These are phyloP conservation scores for Lithosia quadra DNA, from an alignment of 2,888 invertebrate genomes.

Conservation along the genomic window DNA sequence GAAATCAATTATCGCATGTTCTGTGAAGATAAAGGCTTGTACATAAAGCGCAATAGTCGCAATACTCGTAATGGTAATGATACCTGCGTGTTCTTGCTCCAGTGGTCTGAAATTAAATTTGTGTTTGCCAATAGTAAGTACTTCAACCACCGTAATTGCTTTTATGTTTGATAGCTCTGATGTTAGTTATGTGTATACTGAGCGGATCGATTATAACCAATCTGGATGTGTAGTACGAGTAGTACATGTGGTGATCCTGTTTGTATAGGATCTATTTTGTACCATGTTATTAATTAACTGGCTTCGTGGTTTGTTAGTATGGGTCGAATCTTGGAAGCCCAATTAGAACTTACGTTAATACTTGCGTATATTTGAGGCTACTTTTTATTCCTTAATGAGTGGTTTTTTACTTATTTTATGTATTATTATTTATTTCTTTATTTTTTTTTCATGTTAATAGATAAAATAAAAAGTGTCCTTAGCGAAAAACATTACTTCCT, in stretches of 20 bases:
- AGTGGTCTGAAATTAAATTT: conserved; percentile 45
- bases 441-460: too few species aligned
- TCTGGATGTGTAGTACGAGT: not conserved
- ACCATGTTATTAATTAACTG: too few species aligned
- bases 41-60: conserved; percentile 25
- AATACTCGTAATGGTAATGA: conserved; percentile 32
- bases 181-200: not conserved
- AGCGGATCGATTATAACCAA: not conserved
- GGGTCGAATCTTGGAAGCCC: too few species aligned
- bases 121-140: conserved; percentile 30
- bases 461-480: too few species aligned
- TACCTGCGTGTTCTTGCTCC: conserved; percentile 42
- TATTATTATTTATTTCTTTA: too few species aligned
- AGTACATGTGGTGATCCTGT: too few species aligned
- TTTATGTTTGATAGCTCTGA: conserved; percentile 19
- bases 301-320: too few species aligned
- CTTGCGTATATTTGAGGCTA: too few species aligned
- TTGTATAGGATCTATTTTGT: not conserved
- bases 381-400: too few species aligned
- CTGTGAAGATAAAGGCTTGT: conserved; percentile 34
- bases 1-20: conserved; percentile 42
- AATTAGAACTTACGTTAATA: too few species aligned
- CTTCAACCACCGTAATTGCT: conserved; percentile 27
- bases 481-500: too few species aligned
- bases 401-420: too few species aligned